Base-by-base conservation (phyloP, 1,140 invertebrate species). In the Camponotus pennsylvanicus region DNA sequence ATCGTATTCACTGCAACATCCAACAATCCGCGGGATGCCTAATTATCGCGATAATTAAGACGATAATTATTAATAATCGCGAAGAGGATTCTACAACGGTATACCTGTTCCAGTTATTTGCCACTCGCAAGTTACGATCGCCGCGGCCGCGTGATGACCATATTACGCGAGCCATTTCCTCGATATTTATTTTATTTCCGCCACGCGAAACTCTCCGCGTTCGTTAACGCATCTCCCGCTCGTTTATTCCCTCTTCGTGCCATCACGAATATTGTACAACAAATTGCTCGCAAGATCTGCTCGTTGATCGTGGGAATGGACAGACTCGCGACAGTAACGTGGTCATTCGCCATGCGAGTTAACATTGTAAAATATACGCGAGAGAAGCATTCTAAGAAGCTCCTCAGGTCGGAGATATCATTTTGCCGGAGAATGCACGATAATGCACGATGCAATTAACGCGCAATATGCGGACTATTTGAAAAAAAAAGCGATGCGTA, bases 151-250 rank as follows among this genome's bases (percentile, higher is more conserved):
- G 42, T 32, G 77, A 69, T 70, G 69, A 66, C 69, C 63, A 34
- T 71, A 52, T 21, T 21, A 55, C 45, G 32, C 45, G 27, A 34
- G n/a, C 77, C 37, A 49, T 61, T 73, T 73, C 21, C 13, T 9
- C 42, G 61, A 49, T 71, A 73, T 82, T 73, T n/a, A 82, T 82
- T 82, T 82, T 73, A 73, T 59, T 82, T 73, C 40, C 57, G 40
- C 37, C 6, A 52, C 69, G 61, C 45, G 21, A 61, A 76, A 52
- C 55, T 15, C 45, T 49, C 13, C 13, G 40, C 49, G 45, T 79
- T 69, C 45, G 42, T 79, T 71, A 71, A 57, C 40, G 49, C 64
- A 18, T 21, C 34, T 71, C 9, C 61, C 52, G 21, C 66, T 37
- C 55, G 6, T 7, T 27, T 18, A 37, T 49, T 15, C 52, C 11